A percentile compares a stretch with the other conserved stretches of the same genome.
Evolutionary conservation across 1,140 invertebrate species (phyloP).

Genomic region (Anthonomus grandis): DNA sequence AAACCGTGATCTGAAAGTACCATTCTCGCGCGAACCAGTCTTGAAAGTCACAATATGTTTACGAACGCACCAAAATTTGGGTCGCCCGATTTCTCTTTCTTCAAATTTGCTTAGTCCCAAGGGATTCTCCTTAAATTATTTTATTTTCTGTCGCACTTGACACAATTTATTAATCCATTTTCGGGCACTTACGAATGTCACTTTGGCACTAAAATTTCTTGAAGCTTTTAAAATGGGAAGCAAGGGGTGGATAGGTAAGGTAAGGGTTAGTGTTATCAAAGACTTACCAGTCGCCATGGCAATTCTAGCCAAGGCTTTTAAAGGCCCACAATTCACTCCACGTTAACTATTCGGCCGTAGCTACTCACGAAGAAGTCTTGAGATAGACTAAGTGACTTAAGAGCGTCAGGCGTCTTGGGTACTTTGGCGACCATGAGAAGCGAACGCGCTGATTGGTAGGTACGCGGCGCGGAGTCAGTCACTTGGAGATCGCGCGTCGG

Average conservation of each 20-base stretch:
- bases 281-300: conserved; percentile 41
- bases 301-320: conserved; percentile 36
- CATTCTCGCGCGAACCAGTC: conserved; percentile 12
- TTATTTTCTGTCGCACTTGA: no score
- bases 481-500: conserved; percentile 26
- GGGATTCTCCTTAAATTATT: no score
- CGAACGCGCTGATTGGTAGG: conserved; percentile 28
- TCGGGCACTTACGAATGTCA: conserved; percentile 4
- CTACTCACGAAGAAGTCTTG: conserved; percentile 39
- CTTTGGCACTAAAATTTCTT: neutral
- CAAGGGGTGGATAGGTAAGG: neutral
- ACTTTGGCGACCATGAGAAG: conserved; percentile 31
- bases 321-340: conserved; percentile 37
- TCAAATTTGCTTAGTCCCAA: no score
- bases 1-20: neutral
- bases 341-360: conserved; percentile 32
- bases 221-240: neutral
- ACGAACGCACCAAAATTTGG: conserved; percentile 19
- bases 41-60: conserved; percentile 26
- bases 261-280: neutral
- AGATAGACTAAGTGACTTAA: conserved; percentile 36
- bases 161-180: conserved; percentile 11
- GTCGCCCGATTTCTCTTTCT: conserved; percentile 26
- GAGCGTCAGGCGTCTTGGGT: conserved; percentile 32
- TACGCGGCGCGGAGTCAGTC: conserved; percentile 31